These are phyloP conservation scores for Halichoeres trimaculatus DNA, from an alignment of 2,113 vertebrate species.

Conservation along the genomic window DNA sequence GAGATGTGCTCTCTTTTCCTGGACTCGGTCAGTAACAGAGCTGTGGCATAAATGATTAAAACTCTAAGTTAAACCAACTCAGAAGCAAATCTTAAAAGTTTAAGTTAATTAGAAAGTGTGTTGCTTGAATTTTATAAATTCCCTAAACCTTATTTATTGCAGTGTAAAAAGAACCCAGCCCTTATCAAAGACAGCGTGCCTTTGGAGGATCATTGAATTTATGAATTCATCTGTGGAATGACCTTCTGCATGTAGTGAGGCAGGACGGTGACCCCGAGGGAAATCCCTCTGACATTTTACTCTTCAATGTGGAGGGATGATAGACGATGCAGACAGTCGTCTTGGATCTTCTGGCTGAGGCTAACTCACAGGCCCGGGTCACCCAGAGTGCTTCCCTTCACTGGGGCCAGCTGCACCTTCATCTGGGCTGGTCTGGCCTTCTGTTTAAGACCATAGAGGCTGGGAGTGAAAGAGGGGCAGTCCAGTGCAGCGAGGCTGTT, in stretches of 20 bases:
- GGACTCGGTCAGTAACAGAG: too few species aligned
- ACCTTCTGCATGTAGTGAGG: conserved; percentile 20
- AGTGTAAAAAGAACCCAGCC: not conserved
- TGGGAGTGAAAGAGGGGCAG: not conserved
- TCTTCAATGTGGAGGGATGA: conserved; percentile 44
- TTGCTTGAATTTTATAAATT: too few species aligned
- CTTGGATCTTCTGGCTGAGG: conserved; percentile 50
- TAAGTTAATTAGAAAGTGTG: too few species aligned
- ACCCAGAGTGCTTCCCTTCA: conserved; percentile 43
- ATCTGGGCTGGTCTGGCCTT: conserved; percentile 50
- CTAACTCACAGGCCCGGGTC: conserved; percentile 55
- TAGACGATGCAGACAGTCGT: conserved; percentile 61
- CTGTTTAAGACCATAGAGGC: conserved; percentile 24
- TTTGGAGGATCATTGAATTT: conserved; percentile 9
- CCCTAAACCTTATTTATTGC: too few species aligned
- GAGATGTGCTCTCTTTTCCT: too few species aligned
- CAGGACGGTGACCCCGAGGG: conserved; percentile 34
- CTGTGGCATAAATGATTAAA: too few species aligned
- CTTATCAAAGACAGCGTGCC: not conserved
- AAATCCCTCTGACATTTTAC: conserved; percentile 35
- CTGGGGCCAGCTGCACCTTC: conserved; percentile 38
- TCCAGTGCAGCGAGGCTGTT: conserved; percentile 8
- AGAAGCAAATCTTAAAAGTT: too few species aligned
- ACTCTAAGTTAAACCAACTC: too few species aligned
- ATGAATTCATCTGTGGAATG: conserved; percentile 35